Evolutionary conservation across 2,888 invertebrate genomes (phyloP).

Genomic region (Ditula angustiorana): DNA sequence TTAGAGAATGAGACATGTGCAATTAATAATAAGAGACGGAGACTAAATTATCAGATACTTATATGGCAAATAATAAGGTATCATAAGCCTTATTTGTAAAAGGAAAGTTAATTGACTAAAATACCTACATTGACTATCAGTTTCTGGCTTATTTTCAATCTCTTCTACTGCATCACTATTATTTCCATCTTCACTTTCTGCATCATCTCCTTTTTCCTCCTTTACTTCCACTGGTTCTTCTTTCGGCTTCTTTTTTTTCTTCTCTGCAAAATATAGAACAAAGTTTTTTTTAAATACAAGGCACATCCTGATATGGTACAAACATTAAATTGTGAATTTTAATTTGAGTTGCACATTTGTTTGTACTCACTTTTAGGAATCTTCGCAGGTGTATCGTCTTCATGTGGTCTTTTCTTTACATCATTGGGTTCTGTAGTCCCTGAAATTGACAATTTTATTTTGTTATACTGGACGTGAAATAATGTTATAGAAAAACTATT

Average conservation of each 20-base stretch:
- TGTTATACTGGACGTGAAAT: too few relatives aligned
- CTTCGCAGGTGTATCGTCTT: conserved; percentile 48
- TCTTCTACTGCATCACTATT: conserved; percentile 52
- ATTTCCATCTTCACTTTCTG: conserved; percentile 43
- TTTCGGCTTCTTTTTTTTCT: conserved; percentile 51
- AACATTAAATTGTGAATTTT: too few relatives aligned
- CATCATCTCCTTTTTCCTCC: conserved; percentile 52
- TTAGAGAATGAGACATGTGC: too few relatives aligned
- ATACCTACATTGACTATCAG: conserved; percentile 67
- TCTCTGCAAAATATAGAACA: conserved; percentile 35
- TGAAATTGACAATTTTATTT: conserved; percentile 40
- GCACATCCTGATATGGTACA: too few relatives aligned
- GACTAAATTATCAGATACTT: too few relatives aligned
- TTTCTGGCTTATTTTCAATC: conserved; percentile 53
- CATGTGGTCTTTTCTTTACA: conserved; percentile 61
- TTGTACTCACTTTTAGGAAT: conserved; percentile 63
- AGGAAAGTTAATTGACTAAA: background rate
- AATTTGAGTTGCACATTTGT: background rate
- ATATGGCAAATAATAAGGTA: too few relatives aligned
- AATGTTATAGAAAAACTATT: too few relatives aligned
- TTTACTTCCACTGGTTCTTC: conserved; percentile 56
- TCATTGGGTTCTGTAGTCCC: conserved; percentile 45
- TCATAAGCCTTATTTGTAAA: too few relatives aligned
- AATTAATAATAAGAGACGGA: too few relatives aligned
- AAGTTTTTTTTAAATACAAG: background rate